Evolutionary conservation across 2,888 invertebrate species (phyloP), one percentile per base, ranked within the genome.

Genomic region (Hydrotaea diabolus): DNA sequence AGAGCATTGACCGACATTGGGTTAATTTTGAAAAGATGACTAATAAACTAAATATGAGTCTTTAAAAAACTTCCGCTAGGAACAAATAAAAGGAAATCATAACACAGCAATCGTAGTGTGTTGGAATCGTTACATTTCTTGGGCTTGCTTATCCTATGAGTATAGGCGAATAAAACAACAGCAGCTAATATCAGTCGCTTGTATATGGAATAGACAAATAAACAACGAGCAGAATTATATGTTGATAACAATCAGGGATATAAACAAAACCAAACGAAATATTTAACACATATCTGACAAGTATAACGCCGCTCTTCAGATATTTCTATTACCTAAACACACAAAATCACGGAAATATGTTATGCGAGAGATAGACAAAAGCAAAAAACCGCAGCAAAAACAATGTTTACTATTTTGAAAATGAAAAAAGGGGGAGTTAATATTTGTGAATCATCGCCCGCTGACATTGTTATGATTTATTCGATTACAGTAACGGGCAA

Each of bases 401-500:
- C 49, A 49, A 77, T 11, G 9, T 36, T 55, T 55, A 11, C 0
- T 11, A 21, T 55, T 21, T 21, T 0, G 0, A 53, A 66, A 77
- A 66, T 49, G n/a, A 31, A 39, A 39, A 39, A 39, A 9, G 73
- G 77, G 79, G 73, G 80, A 74, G 83, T 80, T 72, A 59, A 75
- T 72, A 72, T 62, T 78, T 36, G 39, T 84, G 80, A 81, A 78
- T 84, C 81, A 78, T 64, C 77, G 75, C 80, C 57, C 76, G 80
- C 57, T 77, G 46, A 77, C 80, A 75, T 74, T 77, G 57, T 80
- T 80, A 43, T 83, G 69, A 80, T 80, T 73, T 74, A 77, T 80
- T 64, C 43, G 80, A 74, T 80, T 77, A 69, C 66, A 79, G 49
- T 62, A 69, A 72, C 57, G 13, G 23, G 26, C 26, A 59, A 59